A percentile compares a stretch with the other conserved stretches of the same genome.
Conservation (phyloP, 37 sponge, comb jelly and placozoan species). For the Halisarca cf. caerulea region DNA sequence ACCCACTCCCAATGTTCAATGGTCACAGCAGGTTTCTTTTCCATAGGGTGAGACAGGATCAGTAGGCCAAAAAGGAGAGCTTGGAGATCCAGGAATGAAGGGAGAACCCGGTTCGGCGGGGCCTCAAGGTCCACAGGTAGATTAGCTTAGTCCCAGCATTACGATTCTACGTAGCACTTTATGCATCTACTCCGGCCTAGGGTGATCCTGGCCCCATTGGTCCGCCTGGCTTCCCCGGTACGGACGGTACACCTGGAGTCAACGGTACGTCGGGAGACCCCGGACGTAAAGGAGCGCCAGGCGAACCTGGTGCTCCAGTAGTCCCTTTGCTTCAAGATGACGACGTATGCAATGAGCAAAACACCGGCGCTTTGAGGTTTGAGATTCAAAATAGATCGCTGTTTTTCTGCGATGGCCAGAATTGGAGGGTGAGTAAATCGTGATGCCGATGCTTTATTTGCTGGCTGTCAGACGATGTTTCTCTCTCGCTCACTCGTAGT, state of each 20-base stretch:
- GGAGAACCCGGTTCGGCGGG: neutral
- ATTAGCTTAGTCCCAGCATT: neutral
- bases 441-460: too few species aligned
- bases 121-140: neutral
- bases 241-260: neutral
- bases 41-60: neutral
- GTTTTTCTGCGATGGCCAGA: slow-evolving; percentile 16
- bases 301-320: slow-evolving; percentile 7
- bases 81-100: neutral
- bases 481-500: neutral
- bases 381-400: neutral
- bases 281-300: slow-evolving; percentile 7
- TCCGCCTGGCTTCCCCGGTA: neutral
- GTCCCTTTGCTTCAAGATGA: neutral
- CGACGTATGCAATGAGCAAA: neutral
- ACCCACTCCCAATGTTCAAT: neutral
- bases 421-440: neutral
- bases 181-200: neutral
- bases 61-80: neutral
- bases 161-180: neutral
- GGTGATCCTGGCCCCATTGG: neutral
- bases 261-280: neutral
- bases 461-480: neutral
- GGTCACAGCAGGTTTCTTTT: neutral
- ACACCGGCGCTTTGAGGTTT: neutral